A percentile compares a stretch with the other conserved stretches of the same genome.
Evolutionary conservation across 2,797 vertebrate species (phyloP).

Genomic region (Sebastes dallii): DNA sequence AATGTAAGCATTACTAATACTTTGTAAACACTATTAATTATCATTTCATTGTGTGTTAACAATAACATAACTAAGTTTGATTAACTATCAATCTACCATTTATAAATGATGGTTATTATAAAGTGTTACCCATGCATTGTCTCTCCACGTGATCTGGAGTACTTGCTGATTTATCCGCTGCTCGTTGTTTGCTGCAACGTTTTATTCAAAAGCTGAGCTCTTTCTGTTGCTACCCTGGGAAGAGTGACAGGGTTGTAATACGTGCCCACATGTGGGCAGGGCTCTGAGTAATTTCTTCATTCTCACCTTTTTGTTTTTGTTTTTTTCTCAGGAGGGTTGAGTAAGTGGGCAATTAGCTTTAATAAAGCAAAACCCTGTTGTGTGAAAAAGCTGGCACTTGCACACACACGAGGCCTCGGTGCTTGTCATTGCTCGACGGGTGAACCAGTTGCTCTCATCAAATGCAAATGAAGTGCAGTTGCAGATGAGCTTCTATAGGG

Average conservation of each 20-base stretch:
- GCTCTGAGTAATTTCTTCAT: conserved; percentile 22
- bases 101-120: too few relatives aligned
- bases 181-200: neutral
- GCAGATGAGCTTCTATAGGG: conserved; percentile 4
- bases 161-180: neutral
- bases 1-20: too few relatives aligned
- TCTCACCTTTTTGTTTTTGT: conserved; percentile 26
- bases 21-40: too few relatives aligned
- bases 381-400: conserved; percentile 28
- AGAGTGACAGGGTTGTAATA: conserved; percentile 27
- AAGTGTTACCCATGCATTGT: neutral
- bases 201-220: conserved; percentile 5
- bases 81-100: too few relatives aligned
- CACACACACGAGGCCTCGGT: neutral
- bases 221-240: conserved; percentile 19
- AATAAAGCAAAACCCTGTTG: conserved; percentile 41
- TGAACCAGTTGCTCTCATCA: conserved; percentile 38
- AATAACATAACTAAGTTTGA: too few relatives aligned
- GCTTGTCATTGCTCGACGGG: neutral
- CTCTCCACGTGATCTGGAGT: neutral
- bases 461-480: conserved; percentile 42
- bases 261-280: conserved; percentile 14
- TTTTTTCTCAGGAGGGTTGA: conserved; percentile 37
- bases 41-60: too few relatives aligned
- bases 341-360: conserved; percentile 60